These are phyloP conservation scores for Microtus pennsylvanicus DNA, from an alignment of 2,113 vertebrate genomes.

Conservation along the genomic window DNA sequence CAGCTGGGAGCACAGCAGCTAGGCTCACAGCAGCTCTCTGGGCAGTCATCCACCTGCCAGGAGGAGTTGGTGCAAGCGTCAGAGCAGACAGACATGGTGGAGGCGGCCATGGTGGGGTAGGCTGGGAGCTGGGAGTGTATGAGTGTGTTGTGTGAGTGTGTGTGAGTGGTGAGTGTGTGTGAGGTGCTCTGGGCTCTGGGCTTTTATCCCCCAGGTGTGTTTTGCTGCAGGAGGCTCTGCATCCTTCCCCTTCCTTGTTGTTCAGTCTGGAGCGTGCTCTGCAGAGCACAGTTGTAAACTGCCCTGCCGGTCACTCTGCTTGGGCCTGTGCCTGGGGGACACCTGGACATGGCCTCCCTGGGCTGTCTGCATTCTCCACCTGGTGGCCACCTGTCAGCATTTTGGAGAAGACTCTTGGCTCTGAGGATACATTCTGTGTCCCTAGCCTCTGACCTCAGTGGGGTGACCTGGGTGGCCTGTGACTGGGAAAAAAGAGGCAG, in stretches of 20 bases:
- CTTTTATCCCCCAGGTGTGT: not conserved
- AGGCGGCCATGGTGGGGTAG: not conserved
- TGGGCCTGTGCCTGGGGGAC: not conserved
- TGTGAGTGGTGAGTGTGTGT: not conserved
- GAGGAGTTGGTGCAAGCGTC: not conserved
- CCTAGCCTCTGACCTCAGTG: not conserved
- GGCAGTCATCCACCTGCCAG: too few relatives aligned
- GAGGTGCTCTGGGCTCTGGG: not conserved
- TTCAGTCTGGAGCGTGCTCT: not conserved
- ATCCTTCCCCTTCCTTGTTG: not conserved
- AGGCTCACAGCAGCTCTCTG: too few relatives aligned
- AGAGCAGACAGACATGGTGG: conserved; percentile 33
- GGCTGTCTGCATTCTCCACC: not conserved
- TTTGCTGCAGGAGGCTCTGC: not conserved
- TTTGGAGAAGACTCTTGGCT: not conserved
- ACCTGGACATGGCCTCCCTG: not conserved
- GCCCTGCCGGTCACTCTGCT: too few relatives aligned
- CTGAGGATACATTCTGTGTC: not conserved
- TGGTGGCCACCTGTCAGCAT: not conserved
- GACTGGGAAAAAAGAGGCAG: not conserved
- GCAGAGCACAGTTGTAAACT: not conserved
- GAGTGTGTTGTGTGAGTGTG: not conserved
- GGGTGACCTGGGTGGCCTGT: not conserved
- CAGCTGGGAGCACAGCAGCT: not conserved
- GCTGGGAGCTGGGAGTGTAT: not conserved